phyloP scores from a whole-genome alignment of 2,797 vertebrate species.

The Ptychobarbus kaznakovi region DNA sequence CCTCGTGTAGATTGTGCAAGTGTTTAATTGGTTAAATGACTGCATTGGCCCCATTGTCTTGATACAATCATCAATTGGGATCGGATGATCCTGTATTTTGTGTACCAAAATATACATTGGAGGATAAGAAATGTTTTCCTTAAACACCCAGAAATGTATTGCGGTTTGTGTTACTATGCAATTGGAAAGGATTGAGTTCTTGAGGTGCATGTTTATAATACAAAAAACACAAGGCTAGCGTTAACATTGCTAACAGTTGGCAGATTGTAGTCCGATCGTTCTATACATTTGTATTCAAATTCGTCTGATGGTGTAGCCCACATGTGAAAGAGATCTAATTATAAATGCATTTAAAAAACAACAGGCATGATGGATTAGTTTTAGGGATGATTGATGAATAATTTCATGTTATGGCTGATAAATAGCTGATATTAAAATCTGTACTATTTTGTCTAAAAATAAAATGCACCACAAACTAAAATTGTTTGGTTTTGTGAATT shows the following conservation, averaged over 20 bases:
- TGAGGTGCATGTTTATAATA: slow-evolving; percentile 52
- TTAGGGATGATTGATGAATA: neutral
- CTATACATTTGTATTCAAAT: neutral
- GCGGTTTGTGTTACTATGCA: slow-evolving; percentile 63
- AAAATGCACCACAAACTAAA: neutral
- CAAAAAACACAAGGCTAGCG: slow-evolving; percentile 38
- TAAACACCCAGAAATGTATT: neutral
- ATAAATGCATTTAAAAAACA: neutral
- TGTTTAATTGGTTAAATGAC: slow-evolving; percentile 24
- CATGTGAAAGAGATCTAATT: slow-evolving; percentile 5
- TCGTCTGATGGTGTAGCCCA: neutral
- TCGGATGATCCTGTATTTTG: neutral
- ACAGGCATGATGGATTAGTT: neutral
- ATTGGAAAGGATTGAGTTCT: slow-evolving; percentile 53
- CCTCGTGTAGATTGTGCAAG: slow-evolving; percentile 50
- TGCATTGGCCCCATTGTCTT: neutral
- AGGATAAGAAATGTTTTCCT: slow-evolving; percentile 5
- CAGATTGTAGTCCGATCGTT: slow-evolving; percentile 23
- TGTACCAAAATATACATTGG: slow-evolving; percentile 15
- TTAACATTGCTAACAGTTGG: slow-evolving; percentile 34
- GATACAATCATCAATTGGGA: slow-evolving; percentile 6
- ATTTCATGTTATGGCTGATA: slow-evolving; percentile 1
- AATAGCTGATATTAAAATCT: slow-evolving; percentile 11
- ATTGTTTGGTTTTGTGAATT: neutral
- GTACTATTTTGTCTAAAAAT: neutral